Conservation (phyloP, 2,113 vertebrate species). For the Solea solea region DNA sequence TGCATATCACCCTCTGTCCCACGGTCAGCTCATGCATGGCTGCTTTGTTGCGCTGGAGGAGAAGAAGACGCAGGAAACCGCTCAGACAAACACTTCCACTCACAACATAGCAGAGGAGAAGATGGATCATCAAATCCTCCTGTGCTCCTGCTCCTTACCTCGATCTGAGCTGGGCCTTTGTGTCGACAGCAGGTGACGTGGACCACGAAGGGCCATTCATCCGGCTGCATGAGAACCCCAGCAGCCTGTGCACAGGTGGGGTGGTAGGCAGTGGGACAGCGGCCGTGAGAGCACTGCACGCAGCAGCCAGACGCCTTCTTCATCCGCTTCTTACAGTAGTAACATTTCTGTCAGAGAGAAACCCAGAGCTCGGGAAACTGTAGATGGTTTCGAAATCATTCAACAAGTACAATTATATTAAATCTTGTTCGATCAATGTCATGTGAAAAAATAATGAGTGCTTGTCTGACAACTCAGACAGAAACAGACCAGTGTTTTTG, state of each 20-base stretch:
- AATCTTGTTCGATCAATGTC: too few relatives aligned
- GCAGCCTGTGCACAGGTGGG: slow-evolving; percentile 96
- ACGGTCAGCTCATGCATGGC: slow-evolving; percentile 90
- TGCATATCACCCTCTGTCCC: slow-evolving; percentile 96
- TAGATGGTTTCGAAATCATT: not conserved
- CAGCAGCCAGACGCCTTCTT: slow-evolving; percentile 95
- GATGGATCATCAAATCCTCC: not conserved
- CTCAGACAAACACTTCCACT: not conserved
- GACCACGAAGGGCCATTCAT: slow-evolving; percentile 97
- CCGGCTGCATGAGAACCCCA: slow-evolving; percentile 95
- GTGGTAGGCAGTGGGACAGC: slow-evolving; percentile 96
- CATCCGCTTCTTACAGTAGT: slow-evolving; percentile 96
- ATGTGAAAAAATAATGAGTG: too few relatives aligned
- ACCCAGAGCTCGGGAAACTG: not conserved
- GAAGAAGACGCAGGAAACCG: not conserved
- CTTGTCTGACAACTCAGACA: too few relatives aligned
- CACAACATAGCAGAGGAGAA: not conserved
- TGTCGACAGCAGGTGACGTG: slow-evolving; percentile 97
- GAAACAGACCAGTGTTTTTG: too few relatives aligned
- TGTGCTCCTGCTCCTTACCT: slow-evolving; percentile 78
- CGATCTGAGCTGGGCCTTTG: slow-evolving; percentile 88
- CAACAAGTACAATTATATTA: not conserved
- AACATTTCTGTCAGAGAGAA: slow-evolving; percentile 86
- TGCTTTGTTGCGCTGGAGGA: slow-evolving; percentile 87
- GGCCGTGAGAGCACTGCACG: slow-evolving; percentile 96